Conservation (phyloP, 2,797 vertebrate genomes). For the Crenuchus spilurus region DNA sequence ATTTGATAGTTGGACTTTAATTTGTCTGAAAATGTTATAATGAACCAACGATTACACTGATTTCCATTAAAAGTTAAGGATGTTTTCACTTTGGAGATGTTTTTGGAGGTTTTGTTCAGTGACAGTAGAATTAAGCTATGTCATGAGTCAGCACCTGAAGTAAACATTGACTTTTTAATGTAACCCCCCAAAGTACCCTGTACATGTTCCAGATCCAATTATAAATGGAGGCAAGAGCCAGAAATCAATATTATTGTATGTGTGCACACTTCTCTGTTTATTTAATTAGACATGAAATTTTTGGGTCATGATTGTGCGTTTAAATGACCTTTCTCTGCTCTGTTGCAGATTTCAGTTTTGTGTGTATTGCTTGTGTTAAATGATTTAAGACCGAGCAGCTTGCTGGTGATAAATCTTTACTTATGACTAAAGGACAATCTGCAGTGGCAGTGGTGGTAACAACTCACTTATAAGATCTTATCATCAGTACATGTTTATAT, state of each 20-base stretch:
- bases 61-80: too few relatives aligned
- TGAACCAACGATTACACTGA: too few relatives aligned
- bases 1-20: too few relatives aligned
- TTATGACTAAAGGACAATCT: too few relatives aligned
- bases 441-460: background rate
- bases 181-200: background rate
- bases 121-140: background rate
- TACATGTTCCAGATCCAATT: background rate
- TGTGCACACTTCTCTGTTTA: background rate
- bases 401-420: conserved; percentile 5
- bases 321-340: background rate
- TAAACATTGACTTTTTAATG: background rate
- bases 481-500: background rate
- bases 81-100: too few relatives aligned
- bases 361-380: conserved; percentile 17
- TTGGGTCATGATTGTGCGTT: background rate
- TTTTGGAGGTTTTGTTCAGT: too few relatives aligned
- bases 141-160: background rate
- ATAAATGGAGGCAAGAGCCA: background rate
- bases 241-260: background rate
- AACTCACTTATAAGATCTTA: background rate
- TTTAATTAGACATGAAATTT: background rate
- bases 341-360: conserved; percentile 1
- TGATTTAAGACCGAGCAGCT: background rate
- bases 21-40: too few relatives aligned